Base-by-base conservation (phyloP, 2,888 invertebrate species). In the Lasioglossum morio region DNA sequence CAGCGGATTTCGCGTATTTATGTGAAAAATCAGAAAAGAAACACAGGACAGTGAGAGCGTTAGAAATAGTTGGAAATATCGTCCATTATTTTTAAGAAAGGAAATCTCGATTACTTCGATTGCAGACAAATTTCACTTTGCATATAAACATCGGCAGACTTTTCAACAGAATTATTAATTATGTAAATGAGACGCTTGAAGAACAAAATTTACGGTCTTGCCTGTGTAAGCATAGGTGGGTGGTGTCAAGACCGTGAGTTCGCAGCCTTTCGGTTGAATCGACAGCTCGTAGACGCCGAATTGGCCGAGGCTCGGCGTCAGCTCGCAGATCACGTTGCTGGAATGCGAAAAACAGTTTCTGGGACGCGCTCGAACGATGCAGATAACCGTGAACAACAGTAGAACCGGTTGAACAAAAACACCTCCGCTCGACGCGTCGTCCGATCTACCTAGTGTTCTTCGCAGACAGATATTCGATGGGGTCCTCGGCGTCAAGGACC, bases 191-290 rank as follows among this genome's bases (percentile, higher is more conserved):
- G 23, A 23, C 23, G 23, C 23, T 53, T 10, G 10, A n/a, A n/a
- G 53, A n/a, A n/a, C n/a, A n/a, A n/a, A 53, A 53, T 53, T 53
- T 10, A 3, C 1, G 14, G 60, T 43, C 97, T 97, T 95, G 97
- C 97, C 97, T 92, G 96, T 96, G 94, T 97, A 97, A 88, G 97
- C 97, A 94, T 97, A 97, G 43, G 97, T 97, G 4, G 98, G 97
- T 82, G 97, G 96, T 91, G 96, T 96, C 37, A 96, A 94, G 0
- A 96, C 96, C n/a, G 92, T 92, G 73, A 97, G 94, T 43, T 95
- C 93, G 92, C 97, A 97, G 60, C 95, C 94, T 16, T 94, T 95
- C 66, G 96, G 96, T 7, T 94, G 92, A 2, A 96, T 94, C 63
- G 96, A 96, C 72, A 98, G 95, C 83, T 96, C 96, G 93, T 98